Conservation (phyloP, 2,113 vertebrate genomes). For the Xiphias gladius region DNA sequence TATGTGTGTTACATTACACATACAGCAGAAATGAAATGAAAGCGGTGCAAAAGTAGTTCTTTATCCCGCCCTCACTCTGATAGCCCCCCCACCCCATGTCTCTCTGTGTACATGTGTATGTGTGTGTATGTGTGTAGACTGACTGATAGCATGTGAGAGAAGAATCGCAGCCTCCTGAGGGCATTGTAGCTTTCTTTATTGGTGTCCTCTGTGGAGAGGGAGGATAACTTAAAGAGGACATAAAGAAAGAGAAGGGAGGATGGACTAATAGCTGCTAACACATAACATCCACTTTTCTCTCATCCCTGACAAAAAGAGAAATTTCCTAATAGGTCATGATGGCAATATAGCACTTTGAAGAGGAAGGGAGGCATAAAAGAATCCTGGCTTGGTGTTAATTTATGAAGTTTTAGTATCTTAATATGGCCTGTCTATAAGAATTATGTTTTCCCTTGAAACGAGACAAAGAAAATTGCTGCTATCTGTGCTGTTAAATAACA, state of each 20-base stretch:
- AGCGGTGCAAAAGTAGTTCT: slow-evolving; percentile 11
- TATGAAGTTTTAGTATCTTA: neutral
- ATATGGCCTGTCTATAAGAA: neutral
- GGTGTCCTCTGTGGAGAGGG: slow-evolving; percentile 33
- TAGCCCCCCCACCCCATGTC: neutral
- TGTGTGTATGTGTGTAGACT: slow-evolving; percentile 9
- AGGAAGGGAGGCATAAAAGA: neutral
- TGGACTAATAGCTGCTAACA: slow-evolving; percentile 57
- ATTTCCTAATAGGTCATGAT: neutral
- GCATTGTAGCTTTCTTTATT: slow-evolving; percentile 49
- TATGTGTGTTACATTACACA: neutral
- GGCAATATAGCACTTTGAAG: neutral
- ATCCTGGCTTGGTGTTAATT: neutral
- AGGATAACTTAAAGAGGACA: slow-evolving; percentile 17
- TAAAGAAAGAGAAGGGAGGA: slow-evolving; percentile 27
- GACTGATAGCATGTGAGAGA: slow-evolving; percentile 58
- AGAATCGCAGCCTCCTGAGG: slow-evolving; percentile 49
- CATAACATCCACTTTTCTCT: slow-evolving; percentile 24
- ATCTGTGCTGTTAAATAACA: neutral
- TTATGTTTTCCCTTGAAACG: neutral
- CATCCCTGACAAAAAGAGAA: neutral
- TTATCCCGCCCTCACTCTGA: slow-evolving; percentile 1
- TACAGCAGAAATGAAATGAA: neutral
- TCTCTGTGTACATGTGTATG: neutral
- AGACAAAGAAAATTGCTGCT: neutral